Base-by-base conservation (phyloP, 2,797 vertebrate species). In the Poliocrania exsul region DNA sequence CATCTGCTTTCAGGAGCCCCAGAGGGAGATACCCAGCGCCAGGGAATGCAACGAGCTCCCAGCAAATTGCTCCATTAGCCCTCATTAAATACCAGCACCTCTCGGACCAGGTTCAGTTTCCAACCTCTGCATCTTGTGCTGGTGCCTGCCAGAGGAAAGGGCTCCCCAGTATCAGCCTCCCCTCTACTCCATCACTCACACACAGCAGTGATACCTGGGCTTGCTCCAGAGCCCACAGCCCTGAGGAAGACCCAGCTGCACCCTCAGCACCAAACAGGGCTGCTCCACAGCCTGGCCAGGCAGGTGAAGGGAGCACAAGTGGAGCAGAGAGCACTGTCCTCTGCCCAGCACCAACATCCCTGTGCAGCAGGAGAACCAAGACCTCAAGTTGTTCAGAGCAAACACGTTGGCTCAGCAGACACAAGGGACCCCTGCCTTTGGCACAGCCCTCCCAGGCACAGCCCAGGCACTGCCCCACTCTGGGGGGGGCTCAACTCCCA, bases 131-230 rank as follows among this genome's bases (percentile, higher is more conserved):
- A 21, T 49, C 51, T 25, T 25, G 58, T 31, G 57, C 61, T 21
- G 2, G 70, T 1, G 6, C 53, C 77, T 72, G 88, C 73, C 90
- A 51, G 70, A 47, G 13, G 64, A 29, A 44, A 81, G 64, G 88
- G 67, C 33, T 49, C 84, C 28, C 53, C 38, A 15, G 54, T 1
- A 11, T 4, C 86, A 42, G 81, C 10, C 0, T 66, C 73, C 44
- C 53, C 58, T 15, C 67, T 6, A 51, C 86, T 26, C 86, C 40
- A 1, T 6, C 37, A 14, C 24, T 29, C 10, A 6, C 40, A 12
- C 14, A 16, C 38, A 17, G 47, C 28, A 3, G 47, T 0, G 3
- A 31, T 4, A 11, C 4, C 1, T 1, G 2, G 53, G 31, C 17
- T 44, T 5, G 1, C 40, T 20, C 20, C 42, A 16, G 69, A 21